Conservation (phyloP, 2,888 invertebrate species). For the Ophraella communa region DNA sequence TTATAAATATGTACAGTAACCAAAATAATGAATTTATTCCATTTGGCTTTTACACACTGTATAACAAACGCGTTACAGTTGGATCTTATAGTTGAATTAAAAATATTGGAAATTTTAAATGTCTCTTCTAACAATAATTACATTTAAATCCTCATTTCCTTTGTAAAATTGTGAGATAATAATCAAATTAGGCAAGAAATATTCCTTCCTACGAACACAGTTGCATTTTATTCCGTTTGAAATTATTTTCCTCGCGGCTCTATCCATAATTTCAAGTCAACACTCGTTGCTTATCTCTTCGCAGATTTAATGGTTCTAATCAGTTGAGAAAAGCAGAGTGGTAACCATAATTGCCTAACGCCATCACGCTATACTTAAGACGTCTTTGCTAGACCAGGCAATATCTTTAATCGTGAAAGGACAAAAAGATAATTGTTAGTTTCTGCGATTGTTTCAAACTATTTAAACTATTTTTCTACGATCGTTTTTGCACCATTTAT, state of each 20-base stretch:
- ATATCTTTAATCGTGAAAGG: background rate
- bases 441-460: too few relatives aligned
- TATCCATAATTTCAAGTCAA: constrained; percentile 20
- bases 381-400: background rate
- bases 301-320: constrained; percentile 21
- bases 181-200: background rate
- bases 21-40: too few relatives aligned
- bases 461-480: too few relatives aligned
- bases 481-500: too few relatives aligned
- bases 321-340: constrained; percentile 20
- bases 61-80: too few relatives aligned
- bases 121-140: background rate
- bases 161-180: background rate
- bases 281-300: constrained; percentile 16
- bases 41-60: too few relatives aligned
- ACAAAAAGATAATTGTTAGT: too few relatives aligned
- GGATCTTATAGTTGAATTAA: too few relatives aligned
- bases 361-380: constrained; percentile 19
- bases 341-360: constrained; percentile 17
- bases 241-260: constrained; percentile 6
- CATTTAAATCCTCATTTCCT: background rate
- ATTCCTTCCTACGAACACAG: constrained; percentile 1
- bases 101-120: too few relatives aligned
- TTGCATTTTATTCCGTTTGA: constrained; percentile 11
- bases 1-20: too few relatives aligned